A percentile compares a stretch with the other conserved stretches of the same genome.
phyloP scores from a whole-genome alignment of 2,797 vertebrate genomes.

The Xenentodon cancila region DNA sequence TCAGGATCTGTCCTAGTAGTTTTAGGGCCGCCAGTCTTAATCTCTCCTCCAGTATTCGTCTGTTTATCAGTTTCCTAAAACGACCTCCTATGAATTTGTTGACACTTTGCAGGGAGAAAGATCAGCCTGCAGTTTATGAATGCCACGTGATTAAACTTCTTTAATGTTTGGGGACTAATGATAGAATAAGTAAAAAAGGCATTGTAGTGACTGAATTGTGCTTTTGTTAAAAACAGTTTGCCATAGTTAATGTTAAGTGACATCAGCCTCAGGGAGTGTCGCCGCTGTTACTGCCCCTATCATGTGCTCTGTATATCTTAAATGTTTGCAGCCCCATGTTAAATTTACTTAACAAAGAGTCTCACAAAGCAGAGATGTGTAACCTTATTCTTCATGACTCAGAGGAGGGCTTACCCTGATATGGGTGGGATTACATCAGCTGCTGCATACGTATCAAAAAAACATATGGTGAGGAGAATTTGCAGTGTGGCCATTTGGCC shows the following conservation, averaged over 20 bases:
- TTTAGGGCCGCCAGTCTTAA: neutral
- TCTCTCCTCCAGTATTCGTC: too few relatives aligned
- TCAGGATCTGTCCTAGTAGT: neutral
- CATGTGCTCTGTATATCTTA: neutral
- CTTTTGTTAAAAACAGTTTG: neutral
- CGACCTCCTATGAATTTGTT: neutral
- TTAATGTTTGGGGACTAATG: too few relatives aligned
- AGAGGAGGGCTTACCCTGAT: slow-evolving; percentile 37
- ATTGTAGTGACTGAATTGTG: too few relatives aligned
- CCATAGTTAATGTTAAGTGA: too few relatives aligned
- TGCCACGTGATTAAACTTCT: too few relatives aligned
- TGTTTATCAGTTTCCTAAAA: neutral
- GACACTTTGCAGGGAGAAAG: neutral
- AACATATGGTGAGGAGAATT: slow-evolving; percentile 35
- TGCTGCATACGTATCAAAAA: slow-evolving; percentile 31
- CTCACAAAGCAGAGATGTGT: slow-evolving; percentile 2
- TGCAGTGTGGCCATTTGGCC: slow-evolving; percentile 45
- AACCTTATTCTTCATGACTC: slow-evolving; percentile 39
- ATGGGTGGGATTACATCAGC: slow-evolving; percentile 56
- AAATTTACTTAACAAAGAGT: neutral
- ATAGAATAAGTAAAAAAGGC: too few relatives aligned
- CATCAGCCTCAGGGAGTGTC: too few relatives aligned
- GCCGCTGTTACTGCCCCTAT: too few relatives aligned
- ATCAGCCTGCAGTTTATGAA: too few relatives aligned
- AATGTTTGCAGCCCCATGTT: neutral